Percentiles rank a stretch among this genome's conserved stretches.
Evolutionary conservation across 2,797 vertebrate species (phyloP).

Genomic region (Ctenopoma multispine): DNA sequence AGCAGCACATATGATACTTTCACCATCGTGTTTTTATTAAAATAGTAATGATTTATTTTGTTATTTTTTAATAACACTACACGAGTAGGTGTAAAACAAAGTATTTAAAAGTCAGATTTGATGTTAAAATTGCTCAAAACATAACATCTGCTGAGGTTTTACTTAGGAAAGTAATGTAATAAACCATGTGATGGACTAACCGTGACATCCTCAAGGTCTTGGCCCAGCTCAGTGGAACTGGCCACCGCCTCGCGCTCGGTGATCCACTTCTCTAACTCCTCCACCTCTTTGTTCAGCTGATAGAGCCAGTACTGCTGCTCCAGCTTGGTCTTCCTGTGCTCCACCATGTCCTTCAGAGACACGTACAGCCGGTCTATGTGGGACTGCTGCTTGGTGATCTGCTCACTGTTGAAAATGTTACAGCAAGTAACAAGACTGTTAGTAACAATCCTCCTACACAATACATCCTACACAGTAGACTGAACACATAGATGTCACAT

Average conservation of each 20-base stretch:
- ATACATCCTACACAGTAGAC: neutral
- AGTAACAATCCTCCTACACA: neutral
- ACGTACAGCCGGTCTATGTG: slow-evolving; percentile 95
- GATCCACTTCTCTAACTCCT: slow-evolving; percentile 96
- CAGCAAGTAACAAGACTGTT: neutral
- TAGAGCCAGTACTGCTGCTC: slow-evolving; percentile 95
- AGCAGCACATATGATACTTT: too few relatives aligned
- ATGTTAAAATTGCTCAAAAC: too few relatives aligned
- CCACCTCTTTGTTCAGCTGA: slow-evolving; percentile 94
- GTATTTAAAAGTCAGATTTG: too few relatives aligned
- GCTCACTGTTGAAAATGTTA: slow-evolving; percentile 81
- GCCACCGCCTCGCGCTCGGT: slow-evolving; percentile 92
- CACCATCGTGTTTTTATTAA: too few relatives aligned
- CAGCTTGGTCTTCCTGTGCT: slow-evolving; percentile 90
- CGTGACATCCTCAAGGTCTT: slow-evolving; percentile 95
- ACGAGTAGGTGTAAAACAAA: too few relatives aligned
- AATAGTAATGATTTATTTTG: too few relatives aligned
- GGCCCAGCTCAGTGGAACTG: slow-evolving; percentile 93
- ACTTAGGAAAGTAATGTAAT: too few relatives aligned
- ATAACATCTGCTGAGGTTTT: too few relatives aligned
- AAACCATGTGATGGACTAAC: slow-evolving; percentile 67
- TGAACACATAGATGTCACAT: neutral
- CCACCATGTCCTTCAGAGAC: slow-evolving; percentile 93
- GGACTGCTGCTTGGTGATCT: slow-evolving; percentile 91
- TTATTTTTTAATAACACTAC: too few relatives aligned